Conservation (phyloP, 2,113 vertebrate species). For the Trematomus loennbergii region DNA sequence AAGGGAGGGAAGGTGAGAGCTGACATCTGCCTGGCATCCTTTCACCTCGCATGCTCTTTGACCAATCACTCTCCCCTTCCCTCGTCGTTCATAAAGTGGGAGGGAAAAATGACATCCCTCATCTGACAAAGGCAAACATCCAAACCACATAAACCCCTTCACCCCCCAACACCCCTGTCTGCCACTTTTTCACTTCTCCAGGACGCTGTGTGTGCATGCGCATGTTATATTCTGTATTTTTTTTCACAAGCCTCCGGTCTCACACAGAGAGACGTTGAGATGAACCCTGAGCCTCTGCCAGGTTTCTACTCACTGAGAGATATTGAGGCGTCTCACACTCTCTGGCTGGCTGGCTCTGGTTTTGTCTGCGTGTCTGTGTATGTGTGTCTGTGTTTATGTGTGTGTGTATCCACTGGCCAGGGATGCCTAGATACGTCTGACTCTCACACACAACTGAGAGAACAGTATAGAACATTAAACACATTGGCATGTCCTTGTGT, state of each 20-base stretch:
- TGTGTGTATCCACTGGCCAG: slow-evolving; percentile 28
- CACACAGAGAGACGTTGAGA: slow-evolving; percentile 73
- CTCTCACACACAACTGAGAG: slow-evolving; percentile 70
- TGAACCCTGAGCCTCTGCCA: slow-evolving; percentile 72
- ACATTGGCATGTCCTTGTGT: slow-evolving; percentile 59
- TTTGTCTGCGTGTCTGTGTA: slow-evolving; percentile 35
- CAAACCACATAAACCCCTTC: slow-evolving; percentile 74
- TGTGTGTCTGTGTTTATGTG: neutral
- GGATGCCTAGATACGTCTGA: slow-evolving; percentile 58
- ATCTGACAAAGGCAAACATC: slow-evolving; percentile 75
- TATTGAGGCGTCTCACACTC: slow-evolving; percentile 74
- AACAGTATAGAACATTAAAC: slow-evolving; percentile 68
- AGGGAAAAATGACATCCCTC: slow-evolving; percentile 79
- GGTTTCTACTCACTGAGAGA: slow-evolving; percentile 73
- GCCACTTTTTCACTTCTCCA: slow-evolving; percentile 75
- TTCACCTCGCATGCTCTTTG: slow-evolving; percentile 77
- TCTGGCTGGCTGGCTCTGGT: slow-evolving; percentile 60
- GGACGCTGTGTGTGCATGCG: slow-evolving; percentile 28
- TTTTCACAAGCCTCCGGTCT: slow-evolving; percentile 68
- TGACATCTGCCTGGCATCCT: slow-evolving; percentile 76
- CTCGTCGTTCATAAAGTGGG: slow-evolving; percentile 66
- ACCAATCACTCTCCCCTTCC: slow-evolving; percentile 53
- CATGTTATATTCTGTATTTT: slow-evolving; percentile 51
- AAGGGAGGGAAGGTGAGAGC: slow-evolving; percentile 71
- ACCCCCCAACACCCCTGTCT: slow-evolving; percentile 64